Percentiles rank a stretch among this genome's conserved stretches.
phyloP scores from a whole-genome alignment of 1,140 invertebrate species.

The Drosophila oshimai region DNA sequence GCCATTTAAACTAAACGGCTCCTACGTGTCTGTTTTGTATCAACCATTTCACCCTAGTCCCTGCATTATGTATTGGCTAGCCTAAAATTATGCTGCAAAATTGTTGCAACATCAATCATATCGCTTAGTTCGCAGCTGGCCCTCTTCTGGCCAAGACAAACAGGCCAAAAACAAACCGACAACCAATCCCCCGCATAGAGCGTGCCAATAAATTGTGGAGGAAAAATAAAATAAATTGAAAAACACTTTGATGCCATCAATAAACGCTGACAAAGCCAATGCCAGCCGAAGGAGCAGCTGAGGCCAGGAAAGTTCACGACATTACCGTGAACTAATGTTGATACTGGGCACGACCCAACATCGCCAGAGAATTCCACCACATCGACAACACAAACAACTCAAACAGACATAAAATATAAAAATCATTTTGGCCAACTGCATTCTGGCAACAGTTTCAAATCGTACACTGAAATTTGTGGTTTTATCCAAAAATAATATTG shows the following conservation, averaged over 20 bases:
- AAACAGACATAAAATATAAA: constrained; percentile 71
- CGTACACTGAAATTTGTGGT: not conserved
- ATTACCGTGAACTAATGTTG: constrained; percentile 76
- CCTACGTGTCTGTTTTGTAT: constrained; percentile 48
- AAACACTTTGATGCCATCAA: constrained; percentile 79
- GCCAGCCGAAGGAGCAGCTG: constrained; percentile 62
- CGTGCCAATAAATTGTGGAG: constrained; percentile 65
- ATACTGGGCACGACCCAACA: constrained; percentile 50
- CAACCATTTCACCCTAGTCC: constrained; percentile 10
- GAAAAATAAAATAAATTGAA: constrained; percentile 78
- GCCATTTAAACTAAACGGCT: constrained; percentile 53
- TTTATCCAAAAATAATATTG: no score
- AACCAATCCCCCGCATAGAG: constrained; percentile 35
- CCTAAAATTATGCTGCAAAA: constrained; percentile 73
- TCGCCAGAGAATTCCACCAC: constrained; percentile 2
- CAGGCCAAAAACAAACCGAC: constrained; percentile 13
- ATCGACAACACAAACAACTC: constrained; percentile 47
- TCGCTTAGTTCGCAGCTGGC: constrained; percentile 38
- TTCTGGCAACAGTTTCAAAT: constrained; percentile 47
- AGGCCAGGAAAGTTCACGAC: constrained; percentile 73
- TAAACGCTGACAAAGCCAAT: constrained; percentile 75
- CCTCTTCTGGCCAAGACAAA: constrained; percentile 30
- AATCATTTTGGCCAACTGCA: constrained; percentile 73
- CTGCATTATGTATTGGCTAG: constrained; percentile 24
- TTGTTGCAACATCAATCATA: constrained; percentile 77